These are phyloP conservation scores for Cynoglossus semilaevis DNA, from an alignment of 2,113 vertebrate species.

Conservation along the genomic window DNA sequence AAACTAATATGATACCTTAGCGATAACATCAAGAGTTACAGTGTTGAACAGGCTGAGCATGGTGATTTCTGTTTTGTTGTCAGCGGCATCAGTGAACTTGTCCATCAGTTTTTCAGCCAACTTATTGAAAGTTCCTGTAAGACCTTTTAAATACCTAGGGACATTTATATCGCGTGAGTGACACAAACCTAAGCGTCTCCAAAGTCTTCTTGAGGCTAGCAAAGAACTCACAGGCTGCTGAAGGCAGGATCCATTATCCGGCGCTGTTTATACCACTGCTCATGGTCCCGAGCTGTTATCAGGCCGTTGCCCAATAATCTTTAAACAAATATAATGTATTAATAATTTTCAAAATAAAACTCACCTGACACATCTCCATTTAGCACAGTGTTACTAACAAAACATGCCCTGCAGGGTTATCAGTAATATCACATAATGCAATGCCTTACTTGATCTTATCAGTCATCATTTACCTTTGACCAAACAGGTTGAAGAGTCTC, in stretches of 20 bases:
- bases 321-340: neutral
- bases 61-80: constrained; percentile 37
- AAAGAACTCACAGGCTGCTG: constrained; percentile 79
- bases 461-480: constrained; percentile 56
- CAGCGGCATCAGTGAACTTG: constrained; percentile 51
- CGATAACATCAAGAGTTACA: constrained; percentile 72
- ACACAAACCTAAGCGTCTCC: neutral
- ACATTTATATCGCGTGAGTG: neutral
- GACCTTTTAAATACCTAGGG: constrained; percentile 69
- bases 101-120: constrained; percentile 68
- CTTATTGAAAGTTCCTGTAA: constrained; percentile 70
- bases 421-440: neutral
- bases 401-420: too few relatives aligned
- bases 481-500: constrained; percentile 67
- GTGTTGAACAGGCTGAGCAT: constrained; percentile 67
- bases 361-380: neutral
- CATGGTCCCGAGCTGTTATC: constrained; percentile 77
- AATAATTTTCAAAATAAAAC: constrained; percentile 1
- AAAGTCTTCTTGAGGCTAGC: neutral
- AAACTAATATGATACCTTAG: constrained; percentile 51
- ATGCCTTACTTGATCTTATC: neutral
- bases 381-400: too few relatives aligned
- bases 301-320: constrained; percentile 88
- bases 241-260: constrained; percentile 89
- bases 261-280: constrained; percentile 86